Evolutionary conservation across 2,797 vertebrate genomes (phyloP).

Genomic region (Acanthornis magna): DNA sequence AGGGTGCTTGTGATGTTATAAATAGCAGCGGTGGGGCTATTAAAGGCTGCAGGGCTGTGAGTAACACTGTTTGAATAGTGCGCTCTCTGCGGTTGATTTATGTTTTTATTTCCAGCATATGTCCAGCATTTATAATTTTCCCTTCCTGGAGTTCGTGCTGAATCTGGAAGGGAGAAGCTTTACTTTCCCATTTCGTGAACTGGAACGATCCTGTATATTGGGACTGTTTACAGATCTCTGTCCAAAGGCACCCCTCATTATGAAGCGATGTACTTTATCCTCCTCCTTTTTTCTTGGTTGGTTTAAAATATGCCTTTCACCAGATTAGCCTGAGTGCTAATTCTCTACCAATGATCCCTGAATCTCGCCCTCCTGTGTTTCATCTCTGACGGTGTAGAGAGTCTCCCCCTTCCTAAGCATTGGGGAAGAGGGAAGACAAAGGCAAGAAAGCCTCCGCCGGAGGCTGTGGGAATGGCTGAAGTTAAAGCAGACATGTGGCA

Average conservation of each 20-base stretch:
- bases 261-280: neutral
- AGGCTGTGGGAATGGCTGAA: neutral
- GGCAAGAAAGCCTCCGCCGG: neutral
- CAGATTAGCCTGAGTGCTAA: neutral
- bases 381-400: neutral
- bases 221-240: neutral
- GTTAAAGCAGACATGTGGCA: neutral
- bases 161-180: neutral
- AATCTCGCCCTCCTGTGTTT: neutral
- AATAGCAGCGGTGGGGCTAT: conserved; percentile 25
- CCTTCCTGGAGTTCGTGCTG: neutral
- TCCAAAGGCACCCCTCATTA: neutral
- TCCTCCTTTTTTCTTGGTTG: neutral
- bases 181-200: neutral
- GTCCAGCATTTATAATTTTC: neutral
- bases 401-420: neutral
- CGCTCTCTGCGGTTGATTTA: neutral
- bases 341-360: neutral
- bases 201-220: neutral
- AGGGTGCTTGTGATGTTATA: conserved; percentile 21
- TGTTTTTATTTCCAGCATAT: conserved; percentile 5
- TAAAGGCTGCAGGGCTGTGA: conserved; percentile 16
- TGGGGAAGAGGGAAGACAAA: neutral
- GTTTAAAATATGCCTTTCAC: neutral
- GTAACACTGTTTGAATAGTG: conserved; percentile 43